A percentile compares a stretch with the other conserved stretches of the same genome.
Evolutionary conservation across 2,113 vertebrate genomes (phyloP).

Genomic region (Gavia stellata): DNA sequence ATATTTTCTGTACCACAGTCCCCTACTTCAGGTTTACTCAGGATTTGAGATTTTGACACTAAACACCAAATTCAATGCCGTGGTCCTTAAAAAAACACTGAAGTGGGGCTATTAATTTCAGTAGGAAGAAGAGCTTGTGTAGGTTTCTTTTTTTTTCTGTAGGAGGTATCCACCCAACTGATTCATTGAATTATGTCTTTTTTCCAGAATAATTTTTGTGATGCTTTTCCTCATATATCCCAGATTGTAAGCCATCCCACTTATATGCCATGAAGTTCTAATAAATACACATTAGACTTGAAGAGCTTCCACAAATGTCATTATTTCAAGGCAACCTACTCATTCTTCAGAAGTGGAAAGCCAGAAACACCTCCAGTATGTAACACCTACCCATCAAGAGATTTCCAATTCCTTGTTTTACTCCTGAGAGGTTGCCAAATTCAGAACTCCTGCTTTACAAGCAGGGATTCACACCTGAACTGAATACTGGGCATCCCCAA

Average conservation of each 20-base stretch:
- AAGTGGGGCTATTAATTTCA: background rate
- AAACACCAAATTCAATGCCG: background rate
- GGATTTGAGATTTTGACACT: background rate
- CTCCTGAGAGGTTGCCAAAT: background rate
- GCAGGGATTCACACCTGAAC: background rate
- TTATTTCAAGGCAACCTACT: conserved; percentile 25
- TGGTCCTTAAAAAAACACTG: background rate
- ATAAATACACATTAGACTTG: background rate
- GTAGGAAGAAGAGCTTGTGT: background rate
- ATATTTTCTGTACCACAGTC: background rate
- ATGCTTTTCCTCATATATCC: background rate
- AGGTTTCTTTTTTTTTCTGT: background rate
- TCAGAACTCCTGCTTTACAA: background rate
- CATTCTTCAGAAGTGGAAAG: conserved; percentile 1
- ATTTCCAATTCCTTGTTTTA: conserved; percentile 2
- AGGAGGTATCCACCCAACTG: background rate
- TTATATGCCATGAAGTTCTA: background rate
- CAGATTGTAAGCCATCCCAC: background rate
- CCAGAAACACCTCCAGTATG: background rate
- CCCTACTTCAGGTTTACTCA: background rate
- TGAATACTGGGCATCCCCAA: background rate
- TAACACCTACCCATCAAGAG: background rate
- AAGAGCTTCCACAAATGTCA: background rate
- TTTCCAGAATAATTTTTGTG: background rate
- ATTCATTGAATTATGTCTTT: background rate